Base-by-base conservation (phyloP, 1,140 invertebrate genomes). In the Drosophila setifemur region DNA sequence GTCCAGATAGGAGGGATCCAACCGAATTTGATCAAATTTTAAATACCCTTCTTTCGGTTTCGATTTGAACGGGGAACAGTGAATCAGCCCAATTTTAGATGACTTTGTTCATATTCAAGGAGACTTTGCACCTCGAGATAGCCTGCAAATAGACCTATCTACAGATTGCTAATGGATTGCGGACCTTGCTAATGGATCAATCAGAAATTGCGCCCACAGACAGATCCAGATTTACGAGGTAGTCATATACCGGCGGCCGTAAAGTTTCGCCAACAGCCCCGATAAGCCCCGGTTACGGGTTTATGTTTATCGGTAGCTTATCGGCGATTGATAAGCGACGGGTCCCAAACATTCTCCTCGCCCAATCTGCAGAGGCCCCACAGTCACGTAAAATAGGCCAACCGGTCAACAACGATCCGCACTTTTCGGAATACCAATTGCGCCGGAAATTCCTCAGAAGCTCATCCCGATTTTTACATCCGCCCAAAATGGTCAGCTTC, bases 201-300 rank as follows among this genome's bases (percentile, higher is more conserved):
- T 54, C 50, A 37, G 26, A 68, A 68, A 26, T 35, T 48, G 67
- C 40, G 16, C 16, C 16, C 26, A 23, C 67, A 71, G 68, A 61
- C 53, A 66, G 67, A 70, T 70, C 21, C 52, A 70, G 68, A 71
- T 71, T 71, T 71, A 71, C 67, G 47, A 61, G 44, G 28, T 29
- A 69, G 45, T 42, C 67, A 70, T 70, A 49, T 49, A 48, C 11
- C 29, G 25, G 7, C 7, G 9, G 11, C 7, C 37, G 57, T 18
- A 60, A 37, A 60, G 23, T 21, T n/a, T 26, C 26, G 11, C 11
- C 14, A 28, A 31, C 26, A 35, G 12, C 45, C 14, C 4, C 48
- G 39, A 67, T 35, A 53, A 67, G 39, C 14, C 40, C 21, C 4
- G 39, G n/a, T n/a, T n/a, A n/a, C n/a, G 28, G 63, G 18, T 25